Base-by-base conservation (phyloP, 2,888 invertebrate species). In the Ditylenchus weischeri region DNA sequence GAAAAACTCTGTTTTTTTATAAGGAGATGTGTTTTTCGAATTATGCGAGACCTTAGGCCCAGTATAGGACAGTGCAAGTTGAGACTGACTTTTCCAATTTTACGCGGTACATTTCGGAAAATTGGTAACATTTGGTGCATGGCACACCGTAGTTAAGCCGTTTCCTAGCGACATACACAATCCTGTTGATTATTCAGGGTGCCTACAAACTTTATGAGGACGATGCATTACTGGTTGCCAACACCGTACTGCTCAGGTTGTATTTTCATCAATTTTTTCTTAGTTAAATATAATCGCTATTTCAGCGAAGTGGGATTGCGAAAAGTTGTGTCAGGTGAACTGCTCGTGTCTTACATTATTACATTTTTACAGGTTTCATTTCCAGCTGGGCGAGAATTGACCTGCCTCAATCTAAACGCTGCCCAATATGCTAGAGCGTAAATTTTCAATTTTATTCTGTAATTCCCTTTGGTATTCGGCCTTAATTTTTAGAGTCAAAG, bases 191-290 rank as follows among this genome's bases (percentile, higher is more conserved):
- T 66, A n/a, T 67, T 65, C 51, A 78, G 78, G 78, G 77, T 11
- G 69, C 69, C 47, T 78, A 71, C 66, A 65, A 67, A 7, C 66
- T 75, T 23, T 80, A 78, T 64, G 74, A 73, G 19, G 75, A 76
- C 11, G 80, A 80, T 70, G 79, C 78, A 8, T 58, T 57, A 8
- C 69, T 79, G 18, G 69, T 80, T 0, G 78, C 79, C 5, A 72
- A 71, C 29, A 73, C 77, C 54, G 74, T 80, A 61, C 76, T 80
- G 66, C 69, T 71, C 62, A 43, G 43, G 43, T 43, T 43, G 1
- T 43, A 6, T 43, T 3, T 6, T 43, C 43, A 43, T 6, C 5
- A 3, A 2, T 43, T 43, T 43, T 13, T 6, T 43, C 5, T 43
- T 15, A 43, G 2, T 8, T 43, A 43, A 43, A 43, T 6, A 8